Percentiles rank a stretch among this genome's conserved stretches.
Evolutionary conservation across 2,797 vertebrate genomes (phyloP).

Genomic region (Bovichtus diacanthus): DNA sequence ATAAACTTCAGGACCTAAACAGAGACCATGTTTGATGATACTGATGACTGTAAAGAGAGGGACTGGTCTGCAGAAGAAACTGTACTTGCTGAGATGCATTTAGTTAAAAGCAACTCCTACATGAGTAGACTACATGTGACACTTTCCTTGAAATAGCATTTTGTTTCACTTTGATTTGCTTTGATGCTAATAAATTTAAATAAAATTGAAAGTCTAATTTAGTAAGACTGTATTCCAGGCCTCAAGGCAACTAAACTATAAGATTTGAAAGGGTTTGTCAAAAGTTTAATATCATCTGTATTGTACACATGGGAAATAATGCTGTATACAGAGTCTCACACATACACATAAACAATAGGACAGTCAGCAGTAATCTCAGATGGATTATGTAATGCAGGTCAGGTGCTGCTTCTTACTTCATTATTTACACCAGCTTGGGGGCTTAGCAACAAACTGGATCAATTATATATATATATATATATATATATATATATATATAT

Average conservation of each 20-base stretch:
- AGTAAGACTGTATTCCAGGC: constrained; percentile 35
- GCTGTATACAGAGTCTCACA: constrained; percentile 2
- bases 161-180: constrained; percentile 10
- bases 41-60: no score
- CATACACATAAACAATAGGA: constrained; percentile 29
- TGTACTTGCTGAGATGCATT: no score
- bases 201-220: constrained; percentile 19
- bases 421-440: constrained; percentile 39
- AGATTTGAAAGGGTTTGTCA: constrained; percentile 18
- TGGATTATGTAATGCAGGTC: constrained; percentile 32
- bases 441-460: constrained; percentile 22
- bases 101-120: not conserved
- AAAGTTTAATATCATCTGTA: constrained; percentile 36
- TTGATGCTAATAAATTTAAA: constrained; percentile 35
- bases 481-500: no score
- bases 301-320: constrained; percentile 52
- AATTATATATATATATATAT: not conserved
- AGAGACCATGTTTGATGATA: no score
- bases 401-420: constrained; percentile 36
- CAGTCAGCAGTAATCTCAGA: constrained; percentile 25
- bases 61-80: no score
- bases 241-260: constrained; percentile 26
- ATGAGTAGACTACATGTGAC: not conserved
- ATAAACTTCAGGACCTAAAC: no score
- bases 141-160: not conserved